These are phyloP conservation scores for Actenoides lindsayi DNA, from an alignment of 2,113 vertebrate genomes.

Conservation along the genomic window DNA sequence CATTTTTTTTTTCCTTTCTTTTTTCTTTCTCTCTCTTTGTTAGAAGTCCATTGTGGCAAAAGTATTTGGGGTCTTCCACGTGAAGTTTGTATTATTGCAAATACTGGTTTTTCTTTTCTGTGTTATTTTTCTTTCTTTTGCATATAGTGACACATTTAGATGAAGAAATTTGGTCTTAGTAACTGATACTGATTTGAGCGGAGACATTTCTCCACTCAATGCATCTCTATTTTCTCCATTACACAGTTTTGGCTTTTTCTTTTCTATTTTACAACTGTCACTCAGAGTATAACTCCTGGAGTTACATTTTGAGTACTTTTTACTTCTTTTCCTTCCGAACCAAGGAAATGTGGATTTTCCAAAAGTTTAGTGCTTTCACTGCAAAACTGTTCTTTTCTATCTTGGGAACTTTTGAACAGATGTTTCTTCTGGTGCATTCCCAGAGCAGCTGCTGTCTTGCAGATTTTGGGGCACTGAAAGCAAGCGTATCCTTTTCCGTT, in stretches of 20 bases:
- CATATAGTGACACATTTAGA: conserved; percentile 46
- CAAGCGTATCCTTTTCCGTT: conserved; percentile 81
- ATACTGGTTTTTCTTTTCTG: neutral
- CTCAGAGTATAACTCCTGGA: conserved; percentile 62
- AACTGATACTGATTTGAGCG: conserved; percentile 16
- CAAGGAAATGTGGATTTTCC: conserved; percentile 55
- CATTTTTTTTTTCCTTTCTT: neutral
- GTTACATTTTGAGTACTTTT: conserved; percentile 42
- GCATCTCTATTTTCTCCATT: conserved; percentile 25
- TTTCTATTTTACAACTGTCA: neutral
- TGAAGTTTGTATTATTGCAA: conserved; percentile 45
- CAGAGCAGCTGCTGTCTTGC: conserved; percentile 85
- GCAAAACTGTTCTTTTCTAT: conserved; percentile 58
- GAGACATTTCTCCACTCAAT: neutral
- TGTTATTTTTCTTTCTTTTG: conserved; percentile 43
- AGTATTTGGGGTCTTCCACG: conserved; percentile 56
- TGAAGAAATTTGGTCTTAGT: conserved; percentile 36
- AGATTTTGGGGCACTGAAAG: conserved; percentile 84
- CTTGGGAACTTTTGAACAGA: conserved; percentile 77
- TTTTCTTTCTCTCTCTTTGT: neutral
- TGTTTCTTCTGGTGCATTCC: conserved; percentile 88
- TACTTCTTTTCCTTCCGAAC: conserved; percentile 55
- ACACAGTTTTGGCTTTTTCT: neutral
- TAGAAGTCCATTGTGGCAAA: conserved; percentile 40
- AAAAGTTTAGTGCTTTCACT: conserved; percentile 45